Percentiles rank a stretch among this genome's conserved stretches.
Conservation (phyloP, 2,888 invertebrate genomes). For the Microctonus brassicae region DNA sequence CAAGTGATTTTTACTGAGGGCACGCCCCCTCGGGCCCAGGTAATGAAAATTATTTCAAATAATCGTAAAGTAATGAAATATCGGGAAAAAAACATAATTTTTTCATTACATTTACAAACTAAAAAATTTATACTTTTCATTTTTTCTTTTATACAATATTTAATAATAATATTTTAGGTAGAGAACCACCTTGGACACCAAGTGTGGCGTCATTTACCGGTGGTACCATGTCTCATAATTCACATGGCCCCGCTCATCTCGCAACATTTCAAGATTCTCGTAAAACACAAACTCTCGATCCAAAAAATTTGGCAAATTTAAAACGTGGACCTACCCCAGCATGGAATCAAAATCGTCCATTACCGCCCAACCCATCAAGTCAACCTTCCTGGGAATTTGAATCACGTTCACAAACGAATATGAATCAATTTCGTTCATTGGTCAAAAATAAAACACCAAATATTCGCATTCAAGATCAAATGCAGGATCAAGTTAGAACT, state of each 20-base stretch:
- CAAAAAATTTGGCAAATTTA: slow-evolving; percentile 65
- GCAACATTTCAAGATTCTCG: slow-evolving; percentile 68
- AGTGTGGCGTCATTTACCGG: slow-evolving; percentile 67
- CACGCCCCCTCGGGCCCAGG: slow-evolving; percentile 74
- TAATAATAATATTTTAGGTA: slow-evolving; percentile 52
- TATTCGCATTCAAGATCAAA: slow-evolving; percentile 62
- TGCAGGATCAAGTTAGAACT: slow-evolving; percentile 64
- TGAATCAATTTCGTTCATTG: slow-evolving; percentile 72
- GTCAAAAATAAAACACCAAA: slow-evolving; percentile 65
- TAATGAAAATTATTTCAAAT: slow-evolving; percentile 37
- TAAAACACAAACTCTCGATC: slow-evolving; percentile 67
- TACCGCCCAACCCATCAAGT: slow-evolving; percentile 57
- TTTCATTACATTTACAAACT: not conserved
- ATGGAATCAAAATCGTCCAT: slow-evolving; percentile 65
- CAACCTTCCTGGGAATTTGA: slow-evolving; percentile 62
- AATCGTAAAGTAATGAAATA: not conserved
- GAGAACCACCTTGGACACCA: slow-evolving; percentile 68
- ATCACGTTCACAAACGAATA: slow-evolving; percentile 67
- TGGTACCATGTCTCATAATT: slow-evolving; percentile 66
- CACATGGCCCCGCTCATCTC: slow-evolving; percentile 65
- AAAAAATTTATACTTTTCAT: not conserved
- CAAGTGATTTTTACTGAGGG: slow-evolving; percentile 95
- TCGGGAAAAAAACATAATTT: not conserved
- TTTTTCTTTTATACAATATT: not conserved
- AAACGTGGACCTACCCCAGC: slow-evolving; percentile 65